phyloP scores from a whole-genome alignment of 2,888 invertebrate genomes.

The Andrena haemorrhoa region DNA sequence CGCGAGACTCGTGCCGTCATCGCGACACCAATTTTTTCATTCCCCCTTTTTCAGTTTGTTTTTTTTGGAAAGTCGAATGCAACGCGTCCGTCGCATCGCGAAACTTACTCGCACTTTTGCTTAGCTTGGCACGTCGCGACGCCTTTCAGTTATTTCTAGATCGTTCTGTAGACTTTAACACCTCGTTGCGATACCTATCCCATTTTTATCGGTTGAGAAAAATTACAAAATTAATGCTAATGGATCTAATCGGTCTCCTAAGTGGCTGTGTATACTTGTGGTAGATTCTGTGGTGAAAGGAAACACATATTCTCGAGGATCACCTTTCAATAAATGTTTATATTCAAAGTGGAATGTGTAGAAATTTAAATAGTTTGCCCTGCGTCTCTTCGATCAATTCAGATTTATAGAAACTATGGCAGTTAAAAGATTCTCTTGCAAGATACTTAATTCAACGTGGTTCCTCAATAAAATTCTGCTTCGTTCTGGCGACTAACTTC shows the following conservation, averaged over 20 bases:
- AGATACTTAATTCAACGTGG: no score
- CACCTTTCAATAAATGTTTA: no score
- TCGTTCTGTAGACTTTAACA: constrained; percentile 18
- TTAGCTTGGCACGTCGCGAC: constrained; percentile 75
- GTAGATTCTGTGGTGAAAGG: no score
- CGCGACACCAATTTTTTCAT: constrained; percentile 55
- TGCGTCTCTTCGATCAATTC: neutral
- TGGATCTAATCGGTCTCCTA: neutral
- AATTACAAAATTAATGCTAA: neutral
- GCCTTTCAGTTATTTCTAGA: constrained; percentile 75
- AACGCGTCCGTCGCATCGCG: constrained; percentile 35
- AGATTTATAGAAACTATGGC: neutral
- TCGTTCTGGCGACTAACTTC: neutral
- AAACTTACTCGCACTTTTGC: constrained; percentile 70
- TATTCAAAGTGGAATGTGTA: no score
- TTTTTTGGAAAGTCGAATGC: constrained; percentile 14
- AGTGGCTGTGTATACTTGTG: no score
- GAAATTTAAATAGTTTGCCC: no score
- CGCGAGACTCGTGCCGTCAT: constrained; percentile 27
- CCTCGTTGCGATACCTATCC: neutral
- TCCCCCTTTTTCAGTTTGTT: neutral
- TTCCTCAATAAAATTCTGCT: no score
- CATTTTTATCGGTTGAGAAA: no score
- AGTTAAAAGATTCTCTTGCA: neutral
- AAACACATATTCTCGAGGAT: no score